A percentile compares a stretch with the other conserved stretches of the same genome.
Evolutionary conservation across 1,140 invertebrate species (phyloP).

Genomic region (Gonatopus flavifemur): DNA sequence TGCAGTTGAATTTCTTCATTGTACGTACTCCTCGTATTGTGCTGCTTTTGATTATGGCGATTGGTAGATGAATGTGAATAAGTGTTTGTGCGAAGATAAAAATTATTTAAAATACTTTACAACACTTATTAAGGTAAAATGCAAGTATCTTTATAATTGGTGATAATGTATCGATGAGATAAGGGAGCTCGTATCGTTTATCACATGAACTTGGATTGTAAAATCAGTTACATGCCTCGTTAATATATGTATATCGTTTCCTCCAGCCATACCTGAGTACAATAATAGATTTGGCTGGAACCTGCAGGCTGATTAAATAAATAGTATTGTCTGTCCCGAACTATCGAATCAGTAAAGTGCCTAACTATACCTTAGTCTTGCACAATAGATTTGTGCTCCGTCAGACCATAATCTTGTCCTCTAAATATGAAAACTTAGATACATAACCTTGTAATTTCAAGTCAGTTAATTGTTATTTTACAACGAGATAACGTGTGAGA

Average conservation of each 20-base stretch:
- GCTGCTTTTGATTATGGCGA: too few relatives aligned
- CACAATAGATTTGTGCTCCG: slow-evolving; percentile 7
- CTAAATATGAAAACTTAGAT: neutral
- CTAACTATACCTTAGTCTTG: slow-evolving; percentile 8
- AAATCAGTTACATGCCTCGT: slow-evolving; percentile 6
- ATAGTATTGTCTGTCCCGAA: slow-evolving; percentile 52
- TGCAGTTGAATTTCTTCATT: too few relatives aligned
- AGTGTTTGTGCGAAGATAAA: too few relatives aligned
- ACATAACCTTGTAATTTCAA: slow-evolving; percentile 20
- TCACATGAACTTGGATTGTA: too few relatives aligned
- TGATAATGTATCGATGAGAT: too few relatives aligned
- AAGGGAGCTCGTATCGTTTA: too few relatives aligned
- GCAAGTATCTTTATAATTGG: too few relatives aligned
- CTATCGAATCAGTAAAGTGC: slow-evolving; percentile 13
- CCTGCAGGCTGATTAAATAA: slow-evolving; percentile 59
- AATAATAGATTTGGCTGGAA: slow-evolving; percentile 62
- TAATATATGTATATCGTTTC: slow-evolving; percentile 37
- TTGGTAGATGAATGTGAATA: too few relatives aligned
- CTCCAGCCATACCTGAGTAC: slow-evolving; percentile 52
- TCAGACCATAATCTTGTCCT: neutral
- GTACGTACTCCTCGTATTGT: too few relatives aligned
- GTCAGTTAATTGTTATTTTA: slow-evolving; percentile 1
- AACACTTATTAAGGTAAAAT: too few relatives aligned
- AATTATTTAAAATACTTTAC: too few relatives aligned
- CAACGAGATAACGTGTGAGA: too few relatives aligned